Conservation (phyloP, 2,113 vertebrate genomes). For the Dipodomys merriami region DNA sequence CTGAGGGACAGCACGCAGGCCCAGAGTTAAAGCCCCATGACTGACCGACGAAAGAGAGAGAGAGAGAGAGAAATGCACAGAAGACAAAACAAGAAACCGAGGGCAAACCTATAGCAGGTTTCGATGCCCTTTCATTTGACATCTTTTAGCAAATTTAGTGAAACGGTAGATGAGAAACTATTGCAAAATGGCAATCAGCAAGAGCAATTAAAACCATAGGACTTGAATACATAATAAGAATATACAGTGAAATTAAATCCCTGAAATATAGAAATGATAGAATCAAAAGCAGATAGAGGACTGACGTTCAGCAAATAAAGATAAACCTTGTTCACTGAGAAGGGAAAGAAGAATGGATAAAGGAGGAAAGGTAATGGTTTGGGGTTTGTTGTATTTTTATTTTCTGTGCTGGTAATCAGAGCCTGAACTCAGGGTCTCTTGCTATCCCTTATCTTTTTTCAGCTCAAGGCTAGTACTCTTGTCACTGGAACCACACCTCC, state of each 20-base stretch:
- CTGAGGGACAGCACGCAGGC: no score
- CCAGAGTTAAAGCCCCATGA: no score
- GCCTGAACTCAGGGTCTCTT: no score
- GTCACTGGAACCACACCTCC: no score
- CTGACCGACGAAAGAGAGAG: no score
- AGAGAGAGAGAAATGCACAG: background rate
- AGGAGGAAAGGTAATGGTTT: background rate
- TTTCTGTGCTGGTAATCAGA: no score
- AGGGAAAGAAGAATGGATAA: background rate
- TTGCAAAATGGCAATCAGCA: background rate
- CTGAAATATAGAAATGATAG: background rate
- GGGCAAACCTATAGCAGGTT: background rate
- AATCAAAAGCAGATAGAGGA: background rate
- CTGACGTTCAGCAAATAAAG: background rate
- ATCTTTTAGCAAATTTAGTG: slow-evolving; percentile 4
- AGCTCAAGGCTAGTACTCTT: no score
- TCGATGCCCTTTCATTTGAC: slow-evolving; percentile 17
- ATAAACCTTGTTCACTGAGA: background rate
- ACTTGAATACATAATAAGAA: background rate
- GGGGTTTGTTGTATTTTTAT: no score
- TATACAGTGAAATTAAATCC: background rate
- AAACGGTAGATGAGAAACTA: background rate
- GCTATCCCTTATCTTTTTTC: no score
- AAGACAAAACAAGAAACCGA: background rate
- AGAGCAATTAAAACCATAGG: background rate